phyloP scores from a whole-genome alignment of 2,113 vertebrate genomes.

The Cariama cristata region DNA sequence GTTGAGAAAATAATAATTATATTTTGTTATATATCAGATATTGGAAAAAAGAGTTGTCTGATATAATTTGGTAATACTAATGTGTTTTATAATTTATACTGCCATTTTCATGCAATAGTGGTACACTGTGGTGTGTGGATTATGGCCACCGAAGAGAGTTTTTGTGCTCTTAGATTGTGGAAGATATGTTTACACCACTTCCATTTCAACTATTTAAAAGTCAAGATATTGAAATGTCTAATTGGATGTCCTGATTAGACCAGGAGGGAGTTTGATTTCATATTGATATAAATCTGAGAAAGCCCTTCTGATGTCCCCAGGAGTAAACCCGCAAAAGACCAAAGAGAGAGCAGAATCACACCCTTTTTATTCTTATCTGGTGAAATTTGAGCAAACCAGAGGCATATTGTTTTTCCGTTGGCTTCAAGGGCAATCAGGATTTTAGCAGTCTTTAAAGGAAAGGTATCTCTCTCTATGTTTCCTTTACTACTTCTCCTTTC shows the following conservation, averaged over 20 bases:
- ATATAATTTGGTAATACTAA: not conserved
- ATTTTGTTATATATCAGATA: not conserved
- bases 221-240: not conserved
- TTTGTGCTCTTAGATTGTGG: not conserved
- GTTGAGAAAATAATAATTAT: not conserved
- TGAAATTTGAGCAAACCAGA: not conserved
- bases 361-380: not conserved
- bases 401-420: not conserved
- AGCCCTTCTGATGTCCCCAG: not conserved
- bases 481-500: not conserved
- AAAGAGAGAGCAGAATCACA: not conserved
- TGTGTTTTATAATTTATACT: not conserved
- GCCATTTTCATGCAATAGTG: not conserved
- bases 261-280: not conserved
- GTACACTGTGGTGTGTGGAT: not conserved
- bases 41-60: not conserved
- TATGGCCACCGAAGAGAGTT: not conserved
- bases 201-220: not conserved
- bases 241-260: not conserved
- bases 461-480: not conserved
- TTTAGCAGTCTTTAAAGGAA: not conserved
- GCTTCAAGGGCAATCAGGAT: not conserved
- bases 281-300: not conserved
- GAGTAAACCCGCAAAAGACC: not conserved
- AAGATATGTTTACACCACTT: not conserved